phyloP scores from a whole-genome alignment of 2,888 invertebrate species.

The Dugesia japonica region DNA sequence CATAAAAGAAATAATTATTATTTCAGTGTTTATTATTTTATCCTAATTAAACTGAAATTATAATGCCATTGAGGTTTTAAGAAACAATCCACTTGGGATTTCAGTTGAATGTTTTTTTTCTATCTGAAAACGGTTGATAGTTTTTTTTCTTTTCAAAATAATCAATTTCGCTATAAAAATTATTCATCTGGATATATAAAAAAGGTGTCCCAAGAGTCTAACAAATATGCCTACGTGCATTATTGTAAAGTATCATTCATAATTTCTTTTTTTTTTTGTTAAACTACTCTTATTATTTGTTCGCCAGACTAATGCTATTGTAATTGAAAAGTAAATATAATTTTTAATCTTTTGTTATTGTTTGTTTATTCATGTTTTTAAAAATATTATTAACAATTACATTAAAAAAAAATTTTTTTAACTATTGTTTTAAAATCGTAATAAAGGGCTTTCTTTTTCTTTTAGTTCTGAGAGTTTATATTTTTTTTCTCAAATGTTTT shows the following conservation, averaged over 20 bases:
- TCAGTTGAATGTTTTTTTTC: too few species aligned
- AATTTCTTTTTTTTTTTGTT: too few species aligned
- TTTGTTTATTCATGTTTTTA: neutral
- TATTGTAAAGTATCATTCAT: neutral
- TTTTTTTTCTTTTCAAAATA: too few species aligned
- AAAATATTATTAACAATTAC: too few species aligned
- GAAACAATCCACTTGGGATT: too few species aligned
- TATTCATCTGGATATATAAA: neutral
- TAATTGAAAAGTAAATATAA: neutral
- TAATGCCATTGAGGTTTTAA: neutral
- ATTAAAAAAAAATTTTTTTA: too few species aligned
- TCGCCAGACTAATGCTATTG: neutral
- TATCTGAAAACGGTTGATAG: too few species aligned
- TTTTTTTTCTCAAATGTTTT: too few species aligned
- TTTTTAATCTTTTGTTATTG: slow-evolving; percentile 5
- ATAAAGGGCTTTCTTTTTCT: too few species aligned
- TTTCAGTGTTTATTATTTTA: neutral
- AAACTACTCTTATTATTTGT: neutral
- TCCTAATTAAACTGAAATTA: neutral
- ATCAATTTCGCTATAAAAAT: neutral
- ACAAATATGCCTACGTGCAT: neutral
- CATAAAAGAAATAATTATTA: too few species aligned
- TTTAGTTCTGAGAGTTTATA: too few species aligned
- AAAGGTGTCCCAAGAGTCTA: neutral
- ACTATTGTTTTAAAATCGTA: too few species aligned